Evolutionary conservation across 2,888 invertebrate genomes (phyloP), one percentile per base, ranked within the genome.

Genomic region (Lordiphosa andalusiaca): DNA sequence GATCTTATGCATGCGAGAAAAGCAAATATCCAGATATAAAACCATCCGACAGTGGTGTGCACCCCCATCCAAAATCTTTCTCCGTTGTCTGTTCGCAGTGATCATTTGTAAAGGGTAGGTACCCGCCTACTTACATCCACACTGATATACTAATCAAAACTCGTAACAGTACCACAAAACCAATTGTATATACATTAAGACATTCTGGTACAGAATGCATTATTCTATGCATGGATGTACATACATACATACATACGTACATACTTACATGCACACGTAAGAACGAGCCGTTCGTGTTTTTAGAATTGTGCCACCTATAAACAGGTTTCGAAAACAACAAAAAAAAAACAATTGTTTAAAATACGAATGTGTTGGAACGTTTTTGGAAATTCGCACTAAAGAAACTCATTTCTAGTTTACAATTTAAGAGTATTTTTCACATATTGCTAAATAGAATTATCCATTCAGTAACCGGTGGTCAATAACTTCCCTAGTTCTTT

Each of bases 151-250:
- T 42, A 19, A n/a, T 13, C 40, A 2, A 35, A 35, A 16, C 40
- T 16, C 38, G 25, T 36, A 37, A 38, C 33, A 42, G 41, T 58
- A 46, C 53, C 59, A 50, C 53, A 59, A 59, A 58, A 46, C 30
- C 9, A 30, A 39, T 58, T 50, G 50, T 60, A 40, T 35, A 42
- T 13, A 41, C 23, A 36, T 25, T 19, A 36, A 33, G 7, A 23
- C 47, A 37, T 42, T 48, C 44, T 30, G 48, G 48, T 44, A 53
- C 44, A 61, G 48, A 65, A 56, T 72, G 65, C 59, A 52, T 58
- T 51, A 58, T 52, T 56, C 58, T 69, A 54, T 75, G 74, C 76
- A 75, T 80, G 80, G 55, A 58, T 76, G 54, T 63, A 54, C 54
- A 54, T 46, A 55, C 41, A 25, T 16, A 21, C 12, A 6, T 30